Evolutionary conservation across 2,888 invertebrate genomes (phyloP), one percentile per base, ranked within the genome.

Genomic region (Ectropis crepuscularia): DNA sequence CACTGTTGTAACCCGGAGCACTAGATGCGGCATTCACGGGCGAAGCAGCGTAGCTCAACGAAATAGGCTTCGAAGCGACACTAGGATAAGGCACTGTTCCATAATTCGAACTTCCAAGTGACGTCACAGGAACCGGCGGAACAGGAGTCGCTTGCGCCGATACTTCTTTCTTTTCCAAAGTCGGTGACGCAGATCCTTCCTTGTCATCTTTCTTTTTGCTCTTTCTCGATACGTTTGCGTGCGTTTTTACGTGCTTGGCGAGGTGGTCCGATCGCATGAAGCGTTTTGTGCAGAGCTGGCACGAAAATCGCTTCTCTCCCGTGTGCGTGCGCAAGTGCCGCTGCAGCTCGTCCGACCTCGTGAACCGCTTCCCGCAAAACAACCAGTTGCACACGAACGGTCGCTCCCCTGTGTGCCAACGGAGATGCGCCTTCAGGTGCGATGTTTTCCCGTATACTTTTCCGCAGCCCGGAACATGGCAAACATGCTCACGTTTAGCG

Each of bases 241-340:
- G 98, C 0, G 98, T 98, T 83, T 98, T 98, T 69, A 96, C 95
- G 85, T 98, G 98, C 85, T 98, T 99, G 66, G 96, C 96, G n/a
- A 99, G 93, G 83, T 99, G 98, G 83, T 98, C 98, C 68, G 97
- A 97, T 16, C 98, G 93, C 95, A 98, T 98, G 87, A 98, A 98
- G 53, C 97, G 94, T 84, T 98, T 99, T 45, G 95, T 94, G 85
- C 98, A 98, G n/a, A 96, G 94, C 48, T 95, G 95, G 80, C 98
- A 98, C 0, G 95, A 95, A 83, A 98, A 98, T 42, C 97, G 93
- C 74, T 98, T 98, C 82, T 98, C 98, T 0, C 97, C 97, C 0
- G 98, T 96, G 80, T 98, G 98, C 0, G 98, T 98, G 39, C 98
- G 93, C 12, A 96, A 90, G 80, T 98, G 98, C 48, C 98, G 94